Evolutionary conservation across 2,888 invertebrate species (phyloP), one percentile per base, ranked within the genome.

Genomic region (Xestia rhomboidea): DNA sequence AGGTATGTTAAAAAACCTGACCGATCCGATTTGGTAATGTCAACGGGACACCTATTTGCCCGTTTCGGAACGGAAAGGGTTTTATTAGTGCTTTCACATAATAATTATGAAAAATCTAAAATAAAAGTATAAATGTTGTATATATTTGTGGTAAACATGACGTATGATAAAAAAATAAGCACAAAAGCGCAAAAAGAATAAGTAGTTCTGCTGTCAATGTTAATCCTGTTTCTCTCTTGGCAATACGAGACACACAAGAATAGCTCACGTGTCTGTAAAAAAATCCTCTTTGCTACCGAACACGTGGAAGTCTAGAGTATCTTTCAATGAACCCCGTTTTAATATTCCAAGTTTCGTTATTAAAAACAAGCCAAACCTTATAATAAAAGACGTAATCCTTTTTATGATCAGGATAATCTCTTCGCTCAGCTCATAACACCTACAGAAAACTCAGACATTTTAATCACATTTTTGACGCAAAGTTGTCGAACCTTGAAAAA

Each of bases 401-500:
- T 67, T 63, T 11, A 34, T 49, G 44, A 67, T 68, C n/a, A 38
- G 30, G n/a, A 46, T 77, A 77, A 70, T 68, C 51, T 15, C 3
- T 46, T 46, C 15, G 21, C 34, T 68, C 38, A 21, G 38, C 30
- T 41, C 24, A 62, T 24, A 67, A 30, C 60, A 82, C 69, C 77
- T 69, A 54, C 7, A 46, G 38, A 41, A 70, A 62, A 73, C n/a
- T 66, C 51, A 1, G 68, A 63, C 63, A 68, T 64, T 46, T 68
- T 80, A 85, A 75, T 73, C 54, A 85, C 15, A 76, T 70, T 77
- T 73, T 73, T 57, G 41, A 62, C 34, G 30, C 18, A 44, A 75
- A 76, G 1, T 83, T 62, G 63, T 82, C 72, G 66, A 75, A 63
- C 67, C 72, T 67, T 64, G 41, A 82, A 85, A 77, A 72, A 51